Base-by-base conservation (phyloP, 2,888 invertebrate genomes). In the Drosophila meridiana region DNA sequence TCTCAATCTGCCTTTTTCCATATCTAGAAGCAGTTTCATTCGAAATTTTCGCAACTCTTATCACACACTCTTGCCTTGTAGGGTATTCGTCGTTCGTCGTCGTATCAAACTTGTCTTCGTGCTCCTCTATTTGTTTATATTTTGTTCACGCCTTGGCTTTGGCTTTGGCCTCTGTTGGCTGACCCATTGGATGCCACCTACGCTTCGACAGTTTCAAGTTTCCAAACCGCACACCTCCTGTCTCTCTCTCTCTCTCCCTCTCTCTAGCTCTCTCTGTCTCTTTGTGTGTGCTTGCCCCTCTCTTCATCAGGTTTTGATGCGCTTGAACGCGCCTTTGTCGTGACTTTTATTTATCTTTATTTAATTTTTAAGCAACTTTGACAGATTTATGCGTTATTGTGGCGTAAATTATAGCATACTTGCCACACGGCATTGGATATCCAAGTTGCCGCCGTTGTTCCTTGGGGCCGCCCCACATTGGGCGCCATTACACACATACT, bases 331-430 rank as follows among this genome's bases (percentile, higher is more conserved):
- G 81, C 68, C 73, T 73, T 82, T 79, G 69, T 82, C 73, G 76
- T 63, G 80, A 73, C 74, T 88, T 83, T 83, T 85, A 83, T 83
- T 88, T 83, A 88, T 83, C 86, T 83, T 88, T 85, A 83, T 83
- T 86, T 83, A 86, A 83, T 83, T 83, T 83, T 88, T 88, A 77
- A 88, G 69, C 83, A 83, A 83, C 86, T 83, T 83, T 83, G 89
- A 88, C 83, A 83, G 86, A 83, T 83, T 83, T 83, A 83, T 83
- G 86, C 86, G 89, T 79, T 83, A 77, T 74, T 83, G 83, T 75
- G 89, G 89, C 83, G 80, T 83, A 83, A 88, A 85, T 83, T 83
- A 83, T 83, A 80, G 88, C 83, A 88, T 73, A 71, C 77, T 75
- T 73, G 55, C 64, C 63, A 57, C 56, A 61, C 57, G 43, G 47